Conservation (phyloP, 2,113 vertebrate genomes). For the Ancistrus triradiatus region DNA sequence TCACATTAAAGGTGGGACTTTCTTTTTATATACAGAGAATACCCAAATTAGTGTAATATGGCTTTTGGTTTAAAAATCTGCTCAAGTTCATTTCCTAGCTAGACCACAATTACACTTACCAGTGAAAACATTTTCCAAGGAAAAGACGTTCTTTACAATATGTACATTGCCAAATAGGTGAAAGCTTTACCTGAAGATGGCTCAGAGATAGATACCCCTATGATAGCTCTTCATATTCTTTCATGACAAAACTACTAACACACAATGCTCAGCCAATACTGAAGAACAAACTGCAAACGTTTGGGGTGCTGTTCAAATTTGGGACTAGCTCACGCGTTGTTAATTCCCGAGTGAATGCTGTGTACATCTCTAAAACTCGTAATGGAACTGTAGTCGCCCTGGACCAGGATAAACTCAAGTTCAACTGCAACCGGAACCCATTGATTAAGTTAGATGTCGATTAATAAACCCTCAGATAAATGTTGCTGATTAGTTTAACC, state of each 20-base stretch:
- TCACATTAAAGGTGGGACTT: background rate
- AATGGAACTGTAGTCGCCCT: no score
- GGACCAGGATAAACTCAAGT: no score
- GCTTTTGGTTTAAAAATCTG: background rate
- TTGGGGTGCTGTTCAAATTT: background rate
- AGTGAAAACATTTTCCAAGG: slow-evolving; percentile 43
- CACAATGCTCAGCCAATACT: background rate
- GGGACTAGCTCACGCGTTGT: background rate
- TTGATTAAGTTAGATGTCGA: no score
- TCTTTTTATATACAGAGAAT: background rate
- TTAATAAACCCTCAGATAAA: background rate
- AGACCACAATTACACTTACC: slow-evolving; percentile 56
- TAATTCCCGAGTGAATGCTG: background rate
- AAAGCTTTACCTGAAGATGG: background rate
- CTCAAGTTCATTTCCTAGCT: background rate
- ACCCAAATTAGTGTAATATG: background rate
- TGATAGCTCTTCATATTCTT: background rate
- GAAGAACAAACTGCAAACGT: background rate
- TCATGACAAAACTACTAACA: background rate
- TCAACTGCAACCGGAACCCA: no score
- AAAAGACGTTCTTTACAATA: slow-evolving; percentile 53
- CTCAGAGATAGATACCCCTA: background rate
- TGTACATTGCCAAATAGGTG: slow-evolving; percentile 53
- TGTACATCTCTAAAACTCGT: background rate
- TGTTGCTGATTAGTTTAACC: background rate